These are phyloP conservation scores for Eutolmus rufibarbis DNA, from an alignment of 2,888 invertebrate genomes.

Conservation along the genomic window DNA sequence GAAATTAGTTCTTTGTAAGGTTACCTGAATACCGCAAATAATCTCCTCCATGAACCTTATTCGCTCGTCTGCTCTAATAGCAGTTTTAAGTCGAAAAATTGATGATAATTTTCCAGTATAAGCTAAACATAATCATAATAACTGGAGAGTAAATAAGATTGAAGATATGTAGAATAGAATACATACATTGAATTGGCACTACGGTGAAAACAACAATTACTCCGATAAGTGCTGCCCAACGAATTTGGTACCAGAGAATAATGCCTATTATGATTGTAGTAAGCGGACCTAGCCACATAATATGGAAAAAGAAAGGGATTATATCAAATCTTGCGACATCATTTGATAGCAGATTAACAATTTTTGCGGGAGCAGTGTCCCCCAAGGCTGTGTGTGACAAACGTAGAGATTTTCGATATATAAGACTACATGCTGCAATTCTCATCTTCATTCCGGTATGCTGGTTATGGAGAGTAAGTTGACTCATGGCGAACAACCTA, in stretches of 20 bases:
- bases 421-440: conserved; percentile 80
- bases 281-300: conserved; percentile 80
- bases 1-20: background rate
- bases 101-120: conserved; percentile 55
- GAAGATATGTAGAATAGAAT: background rate
- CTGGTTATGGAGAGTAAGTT: conserved; percentile 64
- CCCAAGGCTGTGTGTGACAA: conserved; percentile 75
- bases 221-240: conserved; percentile 73
- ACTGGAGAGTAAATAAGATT: background rate
- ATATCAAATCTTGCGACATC: conserved; percentile 86
- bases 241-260: conserved; percentile 74
- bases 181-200: conserved; percentile 77
- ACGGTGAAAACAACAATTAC: conserved; percentile 74
- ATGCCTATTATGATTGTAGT: conserved; percentile 71
- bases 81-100: conserved; percentile 64
- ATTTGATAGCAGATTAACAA: conserved; percentile 87
- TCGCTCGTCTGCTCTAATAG: conserved; percentile 74
- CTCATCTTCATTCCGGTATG: conserved; percentile 83
- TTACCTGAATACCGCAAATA: conserved; percentile 70
- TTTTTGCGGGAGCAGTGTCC: conserved; percentile 85
- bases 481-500: conserved; percentile 57
- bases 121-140: conserved; percentile 46
- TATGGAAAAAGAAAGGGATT: conserved; percentile 77
- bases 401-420: conserved; percentile 83
- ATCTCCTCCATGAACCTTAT: conserved; percentile 81